phyloP scores from a whole-genome alignment of 2,113 vertebrate species.

The Pitta sordida region DNA sequence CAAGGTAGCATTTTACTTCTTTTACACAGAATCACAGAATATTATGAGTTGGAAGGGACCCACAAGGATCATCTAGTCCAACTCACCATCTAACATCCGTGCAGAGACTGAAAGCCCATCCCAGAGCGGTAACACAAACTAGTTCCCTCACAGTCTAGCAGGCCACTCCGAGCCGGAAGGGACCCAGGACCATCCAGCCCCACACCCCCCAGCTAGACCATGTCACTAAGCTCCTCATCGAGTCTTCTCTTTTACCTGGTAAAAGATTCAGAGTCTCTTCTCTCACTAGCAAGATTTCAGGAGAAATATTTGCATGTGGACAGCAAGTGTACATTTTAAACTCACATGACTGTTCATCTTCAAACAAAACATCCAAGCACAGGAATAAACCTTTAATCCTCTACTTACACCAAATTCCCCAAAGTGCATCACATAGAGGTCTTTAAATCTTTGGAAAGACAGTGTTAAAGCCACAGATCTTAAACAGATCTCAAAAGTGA shows the following conservation, averaged over 20 bases:
- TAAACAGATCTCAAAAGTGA: not conserved
- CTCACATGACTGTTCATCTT: not conserved
- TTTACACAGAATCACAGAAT: too few relatives aligned
- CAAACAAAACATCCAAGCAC: not conserved
- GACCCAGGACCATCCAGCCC: too few relatives aligned
- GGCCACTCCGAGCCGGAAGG: too few relatives aligned
- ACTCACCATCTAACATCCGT: too few relatives aligned
- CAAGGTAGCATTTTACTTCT: not conserved
- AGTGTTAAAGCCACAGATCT: not conserved
- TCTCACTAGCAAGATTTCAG: not conserved
- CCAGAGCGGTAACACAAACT: too few relatives aligned
- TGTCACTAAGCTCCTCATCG: too few relatives aligned
- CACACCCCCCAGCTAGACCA: too few relatives aligned
- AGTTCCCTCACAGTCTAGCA: too few relatives aligned
- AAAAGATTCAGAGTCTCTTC: not conserved
- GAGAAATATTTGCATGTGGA: not conserved
- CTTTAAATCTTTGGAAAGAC: not conserved
- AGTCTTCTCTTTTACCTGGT: too few relatives aligned
- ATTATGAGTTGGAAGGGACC: too few relatives aligned
- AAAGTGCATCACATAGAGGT: not conserved
- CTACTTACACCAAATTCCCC: not conserved
- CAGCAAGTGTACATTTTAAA: not conserved
- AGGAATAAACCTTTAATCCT: not conserved
- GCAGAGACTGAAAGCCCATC: too few relatives aligned
- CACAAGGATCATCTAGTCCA: too few relatives aligned